A percentile compares a stretch with the other conserved stretches of the same genome.
Conservation (phyloP, 2,113 vertebrate genomes). For the Mormyrus iriodes region DNA sequence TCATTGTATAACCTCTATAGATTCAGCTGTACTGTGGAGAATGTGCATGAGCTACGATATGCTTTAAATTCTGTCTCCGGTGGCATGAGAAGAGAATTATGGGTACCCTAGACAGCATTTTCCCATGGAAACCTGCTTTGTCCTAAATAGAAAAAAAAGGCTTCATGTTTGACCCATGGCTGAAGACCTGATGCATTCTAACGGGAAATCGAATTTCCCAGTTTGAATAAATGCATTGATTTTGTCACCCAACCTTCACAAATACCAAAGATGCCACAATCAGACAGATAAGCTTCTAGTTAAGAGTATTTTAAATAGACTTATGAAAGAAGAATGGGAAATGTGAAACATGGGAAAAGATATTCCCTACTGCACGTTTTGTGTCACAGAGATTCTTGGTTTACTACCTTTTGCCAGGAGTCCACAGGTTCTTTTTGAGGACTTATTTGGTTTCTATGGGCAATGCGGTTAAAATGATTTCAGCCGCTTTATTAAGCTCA, state of each 20-base stretch:
- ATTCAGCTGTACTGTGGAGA: conserved; percentile 43
- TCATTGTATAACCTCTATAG: conserved; percentile 51
- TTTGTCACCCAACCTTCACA: background rate
- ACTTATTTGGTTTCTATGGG: background rate
- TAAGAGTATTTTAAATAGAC: background rate
- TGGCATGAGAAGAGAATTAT: conserved; percentile 21
- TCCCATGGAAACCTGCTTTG: conserved; percentile 31
- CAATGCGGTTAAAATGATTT: background rate
- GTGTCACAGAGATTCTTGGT: background rate
- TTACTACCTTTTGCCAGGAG: background rate
- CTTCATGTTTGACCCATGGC: conserved; percentile 14
- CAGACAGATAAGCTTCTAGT: background rate
- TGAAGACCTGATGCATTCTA: background rate
- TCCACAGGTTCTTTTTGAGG: background rate
- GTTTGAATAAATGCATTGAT: background rate
- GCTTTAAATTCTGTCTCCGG: conserved; percentile 50
- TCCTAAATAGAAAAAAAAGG: conserved; percentile 20
- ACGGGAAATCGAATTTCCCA: background rate
- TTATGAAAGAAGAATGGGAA: background rate
- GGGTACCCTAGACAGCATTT: conserved; percentile 22
- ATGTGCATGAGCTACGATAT: conserved; percentile 46
- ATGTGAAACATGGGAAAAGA: background rate
- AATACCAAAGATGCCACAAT: background rate
- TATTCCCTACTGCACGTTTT: background rate
- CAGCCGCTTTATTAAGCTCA: background rate